A percentile compares a stretch with the other conserved stretches of the same genome.
Evolutionary conservation across 2,888 invertebrate species (phyloP).

Genomic region (Nomada flava): DNA sequence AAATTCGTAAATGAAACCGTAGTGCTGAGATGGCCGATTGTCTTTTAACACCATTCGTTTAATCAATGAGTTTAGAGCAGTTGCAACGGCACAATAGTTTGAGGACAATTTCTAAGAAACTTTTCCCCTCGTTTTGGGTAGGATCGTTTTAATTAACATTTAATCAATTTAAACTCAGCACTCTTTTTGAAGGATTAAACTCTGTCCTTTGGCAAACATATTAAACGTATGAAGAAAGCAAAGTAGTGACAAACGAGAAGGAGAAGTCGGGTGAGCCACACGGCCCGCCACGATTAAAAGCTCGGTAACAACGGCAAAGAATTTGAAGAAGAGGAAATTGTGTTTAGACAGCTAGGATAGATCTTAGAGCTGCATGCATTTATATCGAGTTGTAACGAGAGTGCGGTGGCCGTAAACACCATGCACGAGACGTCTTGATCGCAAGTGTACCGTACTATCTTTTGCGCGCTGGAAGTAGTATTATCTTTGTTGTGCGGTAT

Average conservation of each 20-base stretch:
- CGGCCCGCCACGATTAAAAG: slow-evolving; percentile 13
- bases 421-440: slow-evolving; percentile 59
- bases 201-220: slow-evolving; percentile 44
- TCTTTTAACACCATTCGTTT: slow-evolving; percentile 39
- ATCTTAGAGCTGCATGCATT: slow-evolving; percentile 79
- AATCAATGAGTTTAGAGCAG: slow-evolving; percentile 24
- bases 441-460: slow-evolving; percentile 53
- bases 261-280: neutral
- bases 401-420: slow-evolving; percentile 47
- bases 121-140: slow-evolving; percentile 35
- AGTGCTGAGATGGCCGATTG: slow-evolving; percentile 56
- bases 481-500: slow-evolving; percentile 64
- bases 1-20: slow-evolving; percentile 35
- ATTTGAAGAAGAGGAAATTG: slow-evolving; percentile 46
- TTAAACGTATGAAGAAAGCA: slow-evolving; percentile 17
- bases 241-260: slow-evolving; percentile 8
- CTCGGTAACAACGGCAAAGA: slow-evolving; percentile 34
- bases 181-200: slow-evolving; percentile 37
- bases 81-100: slow-evolving; percentile 41
- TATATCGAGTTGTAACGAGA: slow-evolving; percentile 69
- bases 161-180: slow-evolving; percentile 52
- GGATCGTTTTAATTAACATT: slow-evolving; percentile 28
- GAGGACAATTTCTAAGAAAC: slow-evolving; percentile 15
- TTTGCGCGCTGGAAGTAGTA: slow-evolving; percentile 67
- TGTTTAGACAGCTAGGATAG: slow-evolving; percentile 74